A percentile compares a stretch with the other conserved stretches of the same genome.
phyloP scores from a whole-genome alignment of 2,797 vertebrate species.

The Anomalospiza imberbis region DNA sequence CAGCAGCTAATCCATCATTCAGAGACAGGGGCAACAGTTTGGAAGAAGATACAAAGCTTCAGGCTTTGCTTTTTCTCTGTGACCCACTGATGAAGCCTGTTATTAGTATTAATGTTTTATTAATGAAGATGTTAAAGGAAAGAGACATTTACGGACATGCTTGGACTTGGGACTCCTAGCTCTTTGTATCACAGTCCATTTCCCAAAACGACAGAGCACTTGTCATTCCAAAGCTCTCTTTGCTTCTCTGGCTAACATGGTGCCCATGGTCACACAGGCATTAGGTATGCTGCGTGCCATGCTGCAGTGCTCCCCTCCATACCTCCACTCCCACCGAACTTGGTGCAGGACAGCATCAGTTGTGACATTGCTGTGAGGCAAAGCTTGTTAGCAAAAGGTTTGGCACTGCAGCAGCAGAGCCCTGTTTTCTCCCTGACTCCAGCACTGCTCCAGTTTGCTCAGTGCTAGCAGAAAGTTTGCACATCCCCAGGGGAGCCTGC shows the following conservation, averaged over 20 bases:
- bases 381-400: neutral
- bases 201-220: neutral
- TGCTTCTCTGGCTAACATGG: neutral
- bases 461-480: neutral
- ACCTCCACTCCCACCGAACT: neutral
- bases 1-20: neutral
- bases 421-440: neutral
- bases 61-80: neutral
- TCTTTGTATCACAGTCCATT: neutral
- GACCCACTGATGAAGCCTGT: neutral
- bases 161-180: neutral
- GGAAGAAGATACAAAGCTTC: neutral
- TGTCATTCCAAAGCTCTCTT: neutral
- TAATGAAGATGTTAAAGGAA: slow-evolving; percentile 1
- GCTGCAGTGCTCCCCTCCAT: neutral
- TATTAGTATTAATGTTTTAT: neutral
- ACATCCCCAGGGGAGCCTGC: accelerated
- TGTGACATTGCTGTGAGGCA: neutral
- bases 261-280: neutral
- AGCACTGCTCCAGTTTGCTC: neutral
- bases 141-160: neutral
- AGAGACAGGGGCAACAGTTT: neutral
- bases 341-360: neutral
- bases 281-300: accelerated
- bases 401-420: neutral